These are phyloP conservation scores for Pelagia noctiluca DNA, from an alignment of 30 jellyfish, hydroid and myxozoan genomes.

Conservation along the genomic window DNA sequence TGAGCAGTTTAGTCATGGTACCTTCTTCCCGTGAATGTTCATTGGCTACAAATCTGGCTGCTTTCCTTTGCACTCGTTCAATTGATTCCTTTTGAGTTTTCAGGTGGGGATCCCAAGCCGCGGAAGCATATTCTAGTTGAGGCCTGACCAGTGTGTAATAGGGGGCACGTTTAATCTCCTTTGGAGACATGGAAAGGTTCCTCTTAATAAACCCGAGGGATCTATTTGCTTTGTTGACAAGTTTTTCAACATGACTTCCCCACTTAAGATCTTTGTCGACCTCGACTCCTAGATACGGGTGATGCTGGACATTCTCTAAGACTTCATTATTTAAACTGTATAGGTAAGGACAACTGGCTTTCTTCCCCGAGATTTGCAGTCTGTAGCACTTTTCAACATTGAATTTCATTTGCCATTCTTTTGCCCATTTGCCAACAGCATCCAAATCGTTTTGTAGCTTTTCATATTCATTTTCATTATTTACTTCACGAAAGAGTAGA, in stretches of 20 bases:
- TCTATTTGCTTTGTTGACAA: background rate
- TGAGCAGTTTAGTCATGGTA: slow-evolving; percentile 32
- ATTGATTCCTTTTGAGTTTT: too few relatives aligned
- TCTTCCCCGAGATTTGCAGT: slow-evolving; percentile 23
- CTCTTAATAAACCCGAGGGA: background rate
- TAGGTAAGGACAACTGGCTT: slow-evolving; percentile 5
- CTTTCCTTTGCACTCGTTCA: too few relatives aligned
- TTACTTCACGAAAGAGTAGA: slow-evolving; percentile 49
- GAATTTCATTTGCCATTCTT: slow-evolving; percentile 39
- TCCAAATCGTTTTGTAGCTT: slow-evolving; percentile 47
- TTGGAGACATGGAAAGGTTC: background rate
- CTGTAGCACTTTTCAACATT: slow-evolving; percentile 35
- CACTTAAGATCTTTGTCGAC: slow-evolving; percentile 10
- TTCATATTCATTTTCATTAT: slow-evolving; percentile 28
- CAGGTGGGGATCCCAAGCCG: background rate
- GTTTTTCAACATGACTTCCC: slow-evolving; percentile 10
- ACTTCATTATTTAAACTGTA: slow-evolving; percentile 30
- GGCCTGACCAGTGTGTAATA: background rate
- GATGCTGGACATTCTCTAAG: slow-evolving; percentile 23
- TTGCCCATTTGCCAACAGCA: slow-evolving; percentile 32
- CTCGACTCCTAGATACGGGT: slow-evolving; percentile 44
- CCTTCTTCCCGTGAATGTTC: background rate
- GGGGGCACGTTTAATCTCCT: too few relatives aligned
- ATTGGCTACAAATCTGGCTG: too few relatives aligned
- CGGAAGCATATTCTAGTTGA: background rate